phyloP scores from a whole-genome alignment of 2,888 invertebrate species.

The Thymelicus acteon region DNA sequence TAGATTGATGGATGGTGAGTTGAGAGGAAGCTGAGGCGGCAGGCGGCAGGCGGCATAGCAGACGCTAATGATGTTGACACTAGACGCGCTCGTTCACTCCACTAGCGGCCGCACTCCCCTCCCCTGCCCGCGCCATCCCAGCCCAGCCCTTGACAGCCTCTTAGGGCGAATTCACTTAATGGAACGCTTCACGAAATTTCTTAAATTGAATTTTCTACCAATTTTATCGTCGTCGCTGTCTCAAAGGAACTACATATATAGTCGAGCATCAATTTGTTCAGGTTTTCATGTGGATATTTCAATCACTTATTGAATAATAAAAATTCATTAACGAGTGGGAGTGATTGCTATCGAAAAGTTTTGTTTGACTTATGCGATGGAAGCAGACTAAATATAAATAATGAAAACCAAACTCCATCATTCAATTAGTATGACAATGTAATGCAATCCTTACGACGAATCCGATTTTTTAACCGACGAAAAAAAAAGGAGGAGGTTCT shows the following conservation, averaged over 20 bases:
- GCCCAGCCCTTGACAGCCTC: constrained; percentile 52
- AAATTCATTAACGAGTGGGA: background rate
- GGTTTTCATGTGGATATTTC: background rate
- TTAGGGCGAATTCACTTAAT: constrained; percentile 44
- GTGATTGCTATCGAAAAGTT: background rate
- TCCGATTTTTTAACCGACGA: too few species aligned
- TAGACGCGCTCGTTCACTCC: constrained; percentile 59
- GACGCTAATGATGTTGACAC: constrained; percentile 75
- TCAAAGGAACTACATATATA: constrained; percentile 11
- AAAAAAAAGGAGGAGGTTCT: too few species aligned
- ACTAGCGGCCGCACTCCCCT: constrained; percentile 51
- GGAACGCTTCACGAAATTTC: constrained; percentile 55
- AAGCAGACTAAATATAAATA: constrained; percentile 1
- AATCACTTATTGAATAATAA: background rate
- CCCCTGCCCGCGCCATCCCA: constrained; percentile 19
- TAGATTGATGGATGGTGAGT: constrained; percentile 37
- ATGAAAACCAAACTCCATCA: constrained; percentile 6
- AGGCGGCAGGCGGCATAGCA: constrained; percentile 51
- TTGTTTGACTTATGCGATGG: background rate
- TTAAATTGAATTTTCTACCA: constrained; percentile 53
- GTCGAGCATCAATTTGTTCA: background rate
- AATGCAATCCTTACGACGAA: constrained; percentile 23
- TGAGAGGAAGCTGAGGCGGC: constrained; percentile 3
- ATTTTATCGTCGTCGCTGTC: constrained; percentile 13
- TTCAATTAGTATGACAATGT: constrained; percentile 12